Evolutionary conservation across 1,140 invertebrate genomes (phyloP).

Genomic region (Dendrolimus punctatus): DNA sequence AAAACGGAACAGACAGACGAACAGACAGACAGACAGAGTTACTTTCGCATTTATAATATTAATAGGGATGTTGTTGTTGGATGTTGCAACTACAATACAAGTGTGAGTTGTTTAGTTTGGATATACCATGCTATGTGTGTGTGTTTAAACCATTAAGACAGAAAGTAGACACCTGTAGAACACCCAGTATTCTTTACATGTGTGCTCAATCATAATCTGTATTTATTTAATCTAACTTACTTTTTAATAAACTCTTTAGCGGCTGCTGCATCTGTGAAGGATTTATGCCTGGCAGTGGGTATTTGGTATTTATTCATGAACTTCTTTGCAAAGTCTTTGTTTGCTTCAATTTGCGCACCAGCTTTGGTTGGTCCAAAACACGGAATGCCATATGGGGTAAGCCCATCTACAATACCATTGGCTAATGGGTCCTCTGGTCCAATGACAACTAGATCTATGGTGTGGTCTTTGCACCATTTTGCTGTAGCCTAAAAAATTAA

Average conservation of each 20-base stretch:
- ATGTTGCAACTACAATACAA: too few species aligned
- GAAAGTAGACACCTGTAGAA: too few species aligned
- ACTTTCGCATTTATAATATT: too few species aligned
- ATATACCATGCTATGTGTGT: too few species aligned
- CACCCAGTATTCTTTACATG: too few species aligned
- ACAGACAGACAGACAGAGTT: too few species aligned
- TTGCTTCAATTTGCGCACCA: constrained; percentile 91
- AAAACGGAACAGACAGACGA: too few species aligned
- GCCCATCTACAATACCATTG: constrained; percentile 84
- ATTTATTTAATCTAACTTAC: constrained; percentile 56
- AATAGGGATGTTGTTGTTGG: too few species aligned
- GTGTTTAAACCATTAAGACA: too few species aligned
- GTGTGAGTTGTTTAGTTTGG: too few species aligned
- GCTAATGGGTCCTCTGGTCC: constrained; percentile 97
- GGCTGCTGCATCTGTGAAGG: constrained; percentile 82
- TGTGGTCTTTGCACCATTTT: constrained; percentile 82
- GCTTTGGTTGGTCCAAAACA: constrained; percentile 90
- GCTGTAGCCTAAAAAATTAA: constrained; percentile 74
- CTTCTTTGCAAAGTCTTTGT: constrained; percentile 94
- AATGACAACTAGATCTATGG: constrained; percentile 87
- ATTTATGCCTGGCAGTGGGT: constrained; percentile 90
- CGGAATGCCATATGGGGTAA: constrained; percentile 75
- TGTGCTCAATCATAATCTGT: too few species aligned
- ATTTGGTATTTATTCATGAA: constrained; percentile 94
- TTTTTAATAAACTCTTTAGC: constrained; percentile 89